phyloP scores from a whole-genome alignment of 2,888 invertebrate species.

The Copidosoma aretas region DNA sequence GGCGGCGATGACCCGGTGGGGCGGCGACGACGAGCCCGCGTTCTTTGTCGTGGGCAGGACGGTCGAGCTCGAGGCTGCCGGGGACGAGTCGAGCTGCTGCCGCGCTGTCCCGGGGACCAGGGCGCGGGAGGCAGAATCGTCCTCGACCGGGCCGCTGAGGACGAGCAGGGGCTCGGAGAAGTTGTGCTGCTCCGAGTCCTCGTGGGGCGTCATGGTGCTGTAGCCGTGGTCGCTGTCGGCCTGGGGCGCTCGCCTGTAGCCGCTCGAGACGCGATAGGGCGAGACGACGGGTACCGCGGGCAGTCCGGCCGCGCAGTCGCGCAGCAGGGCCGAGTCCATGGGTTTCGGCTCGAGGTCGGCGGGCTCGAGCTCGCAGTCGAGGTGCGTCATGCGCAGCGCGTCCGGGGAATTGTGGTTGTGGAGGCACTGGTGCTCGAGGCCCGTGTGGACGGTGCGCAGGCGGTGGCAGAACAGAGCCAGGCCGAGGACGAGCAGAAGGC shows the following conservation, averaged over 20 bases:
- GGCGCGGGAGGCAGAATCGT: conserved; percentile 20
- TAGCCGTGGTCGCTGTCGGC: conserved; percentile 94
- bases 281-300: conserved; percentile 68
- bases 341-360: conserved; percentile 56
- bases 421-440: conserved; percentile 63
- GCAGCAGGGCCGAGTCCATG: conserved; percentile 71
- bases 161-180: conserved; percentile 66
- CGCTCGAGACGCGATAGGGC: conserved; percentile 85
- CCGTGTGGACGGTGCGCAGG: conserved; percentile 66
- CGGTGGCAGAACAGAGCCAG: conserved; percentile 86
- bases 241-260: conserved; percentile 77
- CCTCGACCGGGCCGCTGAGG: conserved; percentile 47
- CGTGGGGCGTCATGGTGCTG: conserved; percentile 92
- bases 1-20: conserved; percentile 79
- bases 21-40: conserved; percentile 61
- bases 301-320: conserved; percentile 68
- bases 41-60: conserved; percentile 66
- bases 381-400: conserved; percentile 75
- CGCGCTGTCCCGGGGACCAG: conserved; percentile 6
- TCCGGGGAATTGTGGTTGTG: conserved; percentile 64
- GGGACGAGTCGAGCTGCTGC: conserved; percentile 14
- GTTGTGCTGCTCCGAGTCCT: conserved; percentile 84
- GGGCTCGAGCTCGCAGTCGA: conserved; percentile 73
- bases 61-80: conserved; percentile 44
- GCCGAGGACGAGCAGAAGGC: conserved; percentile 80